Conservation (phyloP, 2,888 invertebrate genomes). For the Leptinotarsa juncta region DNA sequence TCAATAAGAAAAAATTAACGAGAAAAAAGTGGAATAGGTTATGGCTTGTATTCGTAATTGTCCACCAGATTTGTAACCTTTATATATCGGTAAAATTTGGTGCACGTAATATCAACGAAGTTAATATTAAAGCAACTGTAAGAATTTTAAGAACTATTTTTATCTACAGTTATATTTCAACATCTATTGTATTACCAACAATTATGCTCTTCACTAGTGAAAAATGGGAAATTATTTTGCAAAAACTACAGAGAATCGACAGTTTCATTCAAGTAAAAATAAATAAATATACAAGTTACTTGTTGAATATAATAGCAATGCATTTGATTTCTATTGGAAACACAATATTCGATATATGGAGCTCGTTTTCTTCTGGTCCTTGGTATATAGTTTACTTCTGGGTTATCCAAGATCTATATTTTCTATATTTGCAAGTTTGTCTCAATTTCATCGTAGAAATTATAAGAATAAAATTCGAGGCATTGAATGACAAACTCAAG, state of each 20-base stretch:
- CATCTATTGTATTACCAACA: conserved; percentile 1
- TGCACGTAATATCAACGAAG: background rate
- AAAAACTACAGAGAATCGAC: background rate
- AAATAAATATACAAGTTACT: background rate
- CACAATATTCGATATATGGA: background rate
- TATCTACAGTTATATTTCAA: background rate
- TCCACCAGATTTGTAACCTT: conserved; percentile 5
- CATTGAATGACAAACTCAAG: background rate
- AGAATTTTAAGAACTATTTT: background rate
- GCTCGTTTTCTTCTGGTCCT: background rate
- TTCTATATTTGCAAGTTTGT: background rate
- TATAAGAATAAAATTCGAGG: background rate
- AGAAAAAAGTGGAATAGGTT: conserved; percentile 15
- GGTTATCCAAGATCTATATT: background rate
- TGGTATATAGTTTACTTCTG: background rate
- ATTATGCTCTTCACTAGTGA: background rate
- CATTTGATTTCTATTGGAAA: background rate
- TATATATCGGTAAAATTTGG: background rate
- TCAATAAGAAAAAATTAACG: conserved; percentile 11
- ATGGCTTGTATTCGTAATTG: background rate
- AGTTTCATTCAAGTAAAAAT: background rate
- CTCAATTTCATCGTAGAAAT: background rate
- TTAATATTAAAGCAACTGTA: background rate
- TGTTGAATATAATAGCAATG: background rate
- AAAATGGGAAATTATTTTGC: conserved; percentile 1